phyloP scores from a whole-genome alignment of 2,113 vertebrate species.

The Larimichthys polyactis region DNA sequence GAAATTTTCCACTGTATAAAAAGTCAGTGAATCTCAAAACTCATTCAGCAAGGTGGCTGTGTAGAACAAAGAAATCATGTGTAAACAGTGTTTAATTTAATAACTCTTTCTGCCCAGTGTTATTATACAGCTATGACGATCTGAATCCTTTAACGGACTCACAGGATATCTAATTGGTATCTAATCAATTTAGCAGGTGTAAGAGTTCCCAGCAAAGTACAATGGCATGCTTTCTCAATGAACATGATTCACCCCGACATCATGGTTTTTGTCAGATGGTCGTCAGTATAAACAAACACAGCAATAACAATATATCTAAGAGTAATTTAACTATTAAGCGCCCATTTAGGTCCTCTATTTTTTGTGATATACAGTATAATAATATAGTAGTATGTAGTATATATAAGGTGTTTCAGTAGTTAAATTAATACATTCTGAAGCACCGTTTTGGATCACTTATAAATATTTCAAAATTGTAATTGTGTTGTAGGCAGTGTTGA shows the following conservation, averaged over 20 bases:
- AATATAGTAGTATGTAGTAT: no score
- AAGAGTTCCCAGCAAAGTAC: conserved; percentile 28
- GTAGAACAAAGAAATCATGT: conserved; percentile 16
- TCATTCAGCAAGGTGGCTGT: neutral
- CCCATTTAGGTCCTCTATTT: neutral
- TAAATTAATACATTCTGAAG: neutral
- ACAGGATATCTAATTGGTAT: conserved; percentile 53
- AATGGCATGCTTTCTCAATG: conserved; percentile 29
- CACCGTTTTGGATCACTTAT: neutral
- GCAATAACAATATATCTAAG: neutral
- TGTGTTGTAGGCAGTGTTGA: no score
- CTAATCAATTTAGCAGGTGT: conserved; percentile 48
- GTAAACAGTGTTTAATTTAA: conserved; percentile 51
- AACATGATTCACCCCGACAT: conserved; percentile 17
- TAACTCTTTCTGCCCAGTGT: conserved; percentile 48
- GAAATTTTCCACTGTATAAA: conserved; percentile 3
- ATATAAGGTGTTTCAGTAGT: neutral
- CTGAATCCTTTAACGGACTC: conserved; percentile 46
- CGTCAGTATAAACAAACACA: neutral
- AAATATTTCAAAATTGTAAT: neutral
- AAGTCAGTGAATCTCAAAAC: neutral
- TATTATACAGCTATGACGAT: conserved; percentile 45
- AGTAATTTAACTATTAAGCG: neutral
- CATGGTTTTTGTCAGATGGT: neutral
- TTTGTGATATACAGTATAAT: neutral